Conservation (phyloP, 2,797 vertebrate genomes). For the Enteromius radiatus region DNA sequence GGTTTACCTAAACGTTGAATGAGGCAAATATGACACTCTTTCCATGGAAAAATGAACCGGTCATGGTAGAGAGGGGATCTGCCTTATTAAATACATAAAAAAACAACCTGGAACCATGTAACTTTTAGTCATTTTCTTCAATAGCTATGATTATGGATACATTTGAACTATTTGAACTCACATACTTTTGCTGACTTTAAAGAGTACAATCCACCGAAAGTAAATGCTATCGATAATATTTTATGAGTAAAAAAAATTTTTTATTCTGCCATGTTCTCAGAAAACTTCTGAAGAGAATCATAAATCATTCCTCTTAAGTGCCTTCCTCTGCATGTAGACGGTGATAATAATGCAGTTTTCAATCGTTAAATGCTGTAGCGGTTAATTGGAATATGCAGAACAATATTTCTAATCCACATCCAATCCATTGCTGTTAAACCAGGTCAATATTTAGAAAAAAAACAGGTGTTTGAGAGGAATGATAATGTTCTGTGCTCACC, state of each 20-base stretch:
- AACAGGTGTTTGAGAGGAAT: slow-evolving; percentile 80
- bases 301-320: slow-evolving; percentile 83
- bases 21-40: slow-evolving; percentile 80
- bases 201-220: slow-evolving; percentile 39
- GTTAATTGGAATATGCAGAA: slow-evolving; percentile 27
- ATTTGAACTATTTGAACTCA: slow-evolving; percentile 37
- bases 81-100: slow-evolving; percentile 61
- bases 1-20: slow-evolving; percentile 55
- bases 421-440: slow-evolving; percentile 17
- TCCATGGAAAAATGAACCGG: slow-evolving; percentile 64
- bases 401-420: slow-evolving; percentile 41
- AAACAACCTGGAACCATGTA: background rate
- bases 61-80: slow-evolving; percentile 76
- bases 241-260: slow-evolving; percentile 8
- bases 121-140: background rate
- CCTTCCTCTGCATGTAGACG: slow-evolving; percentile 69
- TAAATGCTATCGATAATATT: background rate
- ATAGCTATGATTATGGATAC: background rate
- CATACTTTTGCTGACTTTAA: slow-evolving; percentile 1
- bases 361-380: slow-evolving; percentile 50
- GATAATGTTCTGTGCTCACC: slow-evolving; percentile 61
- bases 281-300: slow-evolving; percentile 50
- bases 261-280: slow-evolving; percentile 9
- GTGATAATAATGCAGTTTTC: slow-evolving; percentile 40
- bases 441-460: slow-evolving; percentile 44